phyloP scores from a whole-genome alignment of 2,797 vertebrate genomes.

The Sebastes cheni region DNA sequence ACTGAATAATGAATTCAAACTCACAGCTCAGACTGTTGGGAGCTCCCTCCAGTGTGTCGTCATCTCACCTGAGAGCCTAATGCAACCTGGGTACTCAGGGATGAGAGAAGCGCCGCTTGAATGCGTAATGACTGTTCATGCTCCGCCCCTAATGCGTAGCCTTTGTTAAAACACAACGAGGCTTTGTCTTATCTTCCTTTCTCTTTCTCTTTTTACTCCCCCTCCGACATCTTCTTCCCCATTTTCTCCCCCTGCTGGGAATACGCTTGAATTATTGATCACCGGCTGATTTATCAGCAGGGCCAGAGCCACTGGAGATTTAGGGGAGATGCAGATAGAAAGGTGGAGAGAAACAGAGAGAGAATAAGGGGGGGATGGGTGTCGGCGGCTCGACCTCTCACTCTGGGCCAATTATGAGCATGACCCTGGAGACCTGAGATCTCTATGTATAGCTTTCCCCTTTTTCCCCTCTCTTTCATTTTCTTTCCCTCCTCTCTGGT shows the following conservation, averaged over 20 bases:
- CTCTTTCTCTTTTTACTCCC: neutral
- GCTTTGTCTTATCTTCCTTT: constrained; percentile 12
- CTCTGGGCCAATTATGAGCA: constrained; percentile 73
- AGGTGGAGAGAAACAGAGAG: constrained; percentile 18
- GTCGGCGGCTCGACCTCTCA: constrained; percentile 43
- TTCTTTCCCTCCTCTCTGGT: neutral
- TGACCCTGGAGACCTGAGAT: constrained; percentile 64
- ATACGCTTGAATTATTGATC: constrained; percentile 82
- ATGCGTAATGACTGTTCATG: constrained; percentile 55
- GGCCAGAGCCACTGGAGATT: constrained; percentile 43
- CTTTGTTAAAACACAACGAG: constrained; percentile 53
- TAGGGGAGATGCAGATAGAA: constrained; percentile 40
- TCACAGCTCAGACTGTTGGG: constrained; percentile 45
- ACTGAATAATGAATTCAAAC: constrained; percentile 54
- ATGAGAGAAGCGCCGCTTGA: constrained; percentile 41
- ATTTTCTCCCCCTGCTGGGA: constrained; percentile 31
- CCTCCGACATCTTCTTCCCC: neutral
- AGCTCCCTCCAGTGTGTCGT: constrained; percentile 47
- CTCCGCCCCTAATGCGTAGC: constrained; percentile 23
- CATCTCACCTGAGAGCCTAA: constrained; percentile 53
- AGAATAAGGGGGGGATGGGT: constrained; percentile 31
- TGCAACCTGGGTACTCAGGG: constrained; percentile 27
- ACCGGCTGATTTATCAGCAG: constrained; percentile 68
- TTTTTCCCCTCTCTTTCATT: neutral
- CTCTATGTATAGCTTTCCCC: constrained; percentile 39